Base-by-base conservation (phyloP, 2,888 invertebrate species). In the Eristalis intricaria region DNA sequence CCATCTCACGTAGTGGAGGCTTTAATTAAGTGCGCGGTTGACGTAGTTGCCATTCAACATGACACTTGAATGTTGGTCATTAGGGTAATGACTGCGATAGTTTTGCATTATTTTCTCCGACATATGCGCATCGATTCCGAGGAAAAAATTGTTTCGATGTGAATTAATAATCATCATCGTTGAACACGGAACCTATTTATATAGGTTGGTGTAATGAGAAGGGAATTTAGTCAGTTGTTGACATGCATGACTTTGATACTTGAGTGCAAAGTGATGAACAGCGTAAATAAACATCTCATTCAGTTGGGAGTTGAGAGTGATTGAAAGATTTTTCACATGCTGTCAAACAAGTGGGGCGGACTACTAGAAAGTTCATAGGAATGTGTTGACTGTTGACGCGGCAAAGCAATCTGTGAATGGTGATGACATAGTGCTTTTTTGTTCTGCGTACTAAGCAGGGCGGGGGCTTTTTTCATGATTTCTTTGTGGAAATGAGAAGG, bases 1-100 rank as follows among this genome's bases (percentile, higher is more conserved):
- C 66, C 84, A 76, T 32, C 80, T 84, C 81, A 84, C 81, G 76
- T 75, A 63, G 63, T 76, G 68, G 66, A 32, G 32, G 60, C 71
- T 84, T 84, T 84, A 84, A 84, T 84, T 84, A 84, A 84, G 84
- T 65, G 61, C 61, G 74, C 84, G 8, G 50, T 70, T 74, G 84
- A 58, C 74, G 58, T 75, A 65, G 50, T 50, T 60, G 75, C 65
- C 74, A 73, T 71, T 66, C 69, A 69, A 23, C 29, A 38, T 32
- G 40, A 70, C 73, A 70, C 71, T 61, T 76, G 81, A 80, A 80
- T 76, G 75, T 43, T 75, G 81, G 78, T 76, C 75, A 76, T 81
- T 84, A 84, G 61, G 50, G 32, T 80, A 70, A 80, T 78, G 66
- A 75, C 35, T 66, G n/a, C 60, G 23, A 26, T 70, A 11, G 69